Conservation (phyloP, 2,888 invertebrate genomes). For the Bedellia somnulentella region DNA sequence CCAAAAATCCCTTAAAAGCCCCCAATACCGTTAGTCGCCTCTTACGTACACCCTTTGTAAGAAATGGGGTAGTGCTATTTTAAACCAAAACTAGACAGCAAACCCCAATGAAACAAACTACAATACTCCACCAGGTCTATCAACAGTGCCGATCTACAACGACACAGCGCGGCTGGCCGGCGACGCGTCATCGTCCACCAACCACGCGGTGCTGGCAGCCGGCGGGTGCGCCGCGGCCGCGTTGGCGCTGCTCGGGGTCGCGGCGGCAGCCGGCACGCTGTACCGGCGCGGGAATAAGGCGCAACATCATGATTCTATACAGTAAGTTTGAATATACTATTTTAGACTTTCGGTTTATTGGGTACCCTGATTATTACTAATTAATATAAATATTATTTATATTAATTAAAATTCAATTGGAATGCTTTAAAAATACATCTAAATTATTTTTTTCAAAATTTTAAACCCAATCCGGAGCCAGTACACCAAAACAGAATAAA, state of each 20-base stretch:
- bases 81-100: too few relatives aligned
- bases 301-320: conserved; percentile 67
- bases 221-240: conserved; percentile 81
- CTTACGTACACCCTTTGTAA: too few relatives aligned
- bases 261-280: conserved; percentile 68
- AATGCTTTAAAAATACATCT: too few relatives aligned
- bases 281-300: conserved; percentile 69
- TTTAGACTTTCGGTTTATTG: too few relatives aligned
- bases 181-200: conserved; percentile 64
- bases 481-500: too few relatives aligned
- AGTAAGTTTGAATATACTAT: conserved; percentile 51
- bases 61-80: too few relatives aligned
- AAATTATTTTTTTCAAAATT: too few relatives aligned
- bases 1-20: too few relatives aligned
- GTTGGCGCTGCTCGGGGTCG: conserved; percentile 65
- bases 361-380: conserved; percentile 4
- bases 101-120: too few relatives aligned
- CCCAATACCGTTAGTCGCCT: too few relatives aligned
- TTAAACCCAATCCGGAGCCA: too few relatives aligned
- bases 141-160: conserved; percentile 65
- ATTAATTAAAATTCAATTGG: too few relatives aligned
- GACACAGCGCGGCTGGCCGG: conserved; percentile 73
- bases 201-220: conserved; percentile 75
- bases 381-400: conserved; percentile 4
- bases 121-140: conserved; percentile 31